These are phyloP conservation scores for Enteromius thamalakanensis DNA, from an alignment of 2,797 vertebrate genomes.

Conservation along the genomic window DNA sequence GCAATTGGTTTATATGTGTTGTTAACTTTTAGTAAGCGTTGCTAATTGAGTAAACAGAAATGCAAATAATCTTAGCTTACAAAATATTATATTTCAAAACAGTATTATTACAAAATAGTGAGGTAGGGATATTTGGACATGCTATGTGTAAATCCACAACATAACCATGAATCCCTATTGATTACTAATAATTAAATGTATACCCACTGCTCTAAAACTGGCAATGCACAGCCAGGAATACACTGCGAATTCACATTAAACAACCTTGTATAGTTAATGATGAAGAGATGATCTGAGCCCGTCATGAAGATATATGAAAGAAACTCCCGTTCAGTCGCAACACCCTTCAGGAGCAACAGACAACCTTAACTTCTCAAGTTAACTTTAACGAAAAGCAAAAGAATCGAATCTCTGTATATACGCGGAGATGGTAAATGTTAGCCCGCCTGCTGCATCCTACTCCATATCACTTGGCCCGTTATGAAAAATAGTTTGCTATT, in stretches of 20 bases:
- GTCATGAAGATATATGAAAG: not conserved
- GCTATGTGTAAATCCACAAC: not conserved
- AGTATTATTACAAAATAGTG: not conserved
- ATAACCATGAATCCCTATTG: not conserved
- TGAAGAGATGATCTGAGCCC: not conserved
- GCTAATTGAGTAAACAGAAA: not conserved
- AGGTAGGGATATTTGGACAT: not conserved
- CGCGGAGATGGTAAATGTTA: slow-evolving; percentile 87
- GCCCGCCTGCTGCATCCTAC: slow-evolving; percentile 93
- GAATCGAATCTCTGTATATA: slow-evolving; percentile 87
- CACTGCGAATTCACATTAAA: not conserved
- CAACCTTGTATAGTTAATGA: not conserved
- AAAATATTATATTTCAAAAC: not conserved
- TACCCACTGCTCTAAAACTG: not conserved
- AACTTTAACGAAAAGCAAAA: slow-evolving; percentile 76
- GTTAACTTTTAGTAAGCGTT: not conserved
- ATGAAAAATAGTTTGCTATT: slow-evolving; percentile 99
- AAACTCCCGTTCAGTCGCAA: slow-evolving; percentile 9
- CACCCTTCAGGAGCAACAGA: slow-evolving; percentile 65
- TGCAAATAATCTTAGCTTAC: not conserved
- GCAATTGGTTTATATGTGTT: not conserved
- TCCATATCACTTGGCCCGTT: slow-evolving; percentile 94
- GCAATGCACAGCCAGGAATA: not conserved
- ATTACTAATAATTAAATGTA: slow-evolving; percentile 4
- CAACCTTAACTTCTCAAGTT: slow-evolving; percentile 74